These are phyloP conservation scores for Emydocephalus ijimae DNA, from an alignment of 2,113 vertebrate genomes.

Conservation along the genomic window DNA sequence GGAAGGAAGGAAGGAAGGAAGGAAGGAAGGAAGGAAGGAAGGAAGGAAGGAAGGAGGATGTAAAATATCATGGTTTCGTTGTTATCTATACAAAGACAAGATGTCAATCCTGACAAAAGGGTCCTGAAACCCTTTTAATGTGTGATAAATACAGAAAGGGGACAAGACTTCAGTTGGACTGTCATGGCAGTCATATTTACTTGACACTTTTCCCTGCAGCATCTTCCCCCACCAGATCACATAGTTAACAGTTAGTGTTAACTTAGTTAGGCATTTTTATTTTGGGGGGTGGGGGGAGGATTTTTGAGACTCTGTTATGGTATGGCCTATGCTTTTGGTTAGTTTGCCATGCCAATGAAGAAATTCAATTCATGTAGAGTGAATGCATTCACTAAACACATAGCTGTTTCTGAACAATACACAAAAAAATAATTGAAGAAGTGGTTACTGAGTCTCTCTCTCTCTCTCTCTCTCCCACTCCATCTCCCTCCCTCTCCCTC, in stretches of 20 bases:
- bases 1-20: neutral
- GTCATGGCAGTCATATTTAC: neutral
- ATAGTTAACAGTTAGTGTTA: neutral
- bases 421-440: neutral
- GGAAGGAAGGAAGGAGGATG: neutral
- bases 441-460: neutral
- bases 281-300: neutral
- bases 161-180: neutral
- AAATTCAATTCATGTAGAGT: neutral
- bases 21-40: neutral
- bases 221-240: neutral
- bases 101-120: neutral
- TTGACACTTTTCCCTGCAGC: neutral
- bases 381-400: neutral
- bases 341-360: neutral
- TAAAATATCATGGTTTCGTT: neutral
- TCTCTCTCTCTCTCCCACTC: neutral
- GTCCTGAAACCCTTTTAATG: neutral
- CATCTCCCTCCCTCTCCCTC: rapidly evolving
- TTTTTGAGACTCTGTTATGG: neutral
- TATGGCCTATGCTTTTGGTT: neutral
- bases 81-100: neutral
- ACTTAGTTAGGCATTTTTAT: neutral
- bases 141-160: neutral
- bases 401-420: neutral